phyloP scores from a whole-genome alignment of 2,888 invertebrate genomes.

The Axea sp. region DNA sequence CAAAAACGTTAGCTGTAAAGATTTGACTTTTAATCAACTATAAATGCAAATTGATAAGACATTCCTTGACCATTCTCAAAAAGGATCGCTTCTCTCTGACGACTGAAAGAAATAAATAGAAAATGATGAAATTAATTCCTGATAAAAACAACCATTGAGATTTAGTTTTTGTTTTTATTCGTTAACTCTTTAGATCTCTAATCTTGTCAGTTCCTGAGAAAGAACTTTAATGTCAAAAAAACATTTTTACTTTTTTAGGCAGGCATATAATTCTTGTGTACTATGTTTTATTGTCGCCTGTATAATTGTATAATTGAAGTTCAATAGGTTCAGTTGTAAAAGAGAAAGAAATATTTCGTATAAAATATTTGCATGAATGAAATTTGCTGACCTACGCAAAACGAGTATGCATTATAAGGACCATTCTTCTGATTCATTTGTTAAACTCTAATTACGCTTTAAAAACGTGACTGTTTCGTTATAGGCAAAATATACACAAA shows the following conservation, averaged over 20 bases:
- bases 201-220: slow-evolving; percentile 19
- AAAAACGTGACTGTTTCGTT: no score
- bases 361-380: background rate
- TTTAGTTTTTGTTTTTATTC: background rate
- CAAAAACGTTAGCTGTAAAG: background rate
- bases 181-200: background rate
- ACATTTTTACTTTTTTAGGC: background rate
- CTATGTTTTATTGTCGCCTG: background rate
- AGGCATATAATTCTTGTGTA: background rate
- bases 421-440: no score
- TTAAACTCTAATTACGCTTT: no score
- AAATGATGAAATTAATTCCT: slow-evolving; percentile 19
- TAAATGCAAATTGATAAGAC: slow-evolving; percentile 17
- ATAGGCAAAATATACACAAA: no score
- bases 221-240: slow-evolving; percentile 1
- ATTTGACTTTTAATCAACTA: slow-evolving; percentile 11
- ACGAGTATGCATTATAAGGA: no score
- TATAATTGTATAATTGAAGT: background rate
- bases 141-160: background rate
- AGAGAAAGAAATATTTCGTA: background rate
- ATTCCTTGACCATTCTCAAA: slow-evolving; percentile 40
- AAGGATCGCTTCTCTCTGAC: slow-evolving; percentile 3
- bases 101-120: slow-evolving; percentile 7
- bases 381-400: slow-evolving; percentile 24
- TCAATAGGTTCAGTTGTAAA: no score